Base-by-base conservation (phyloP, 2,888 invertebrate species). In the Lissocephala sabroskyi region DNA sequence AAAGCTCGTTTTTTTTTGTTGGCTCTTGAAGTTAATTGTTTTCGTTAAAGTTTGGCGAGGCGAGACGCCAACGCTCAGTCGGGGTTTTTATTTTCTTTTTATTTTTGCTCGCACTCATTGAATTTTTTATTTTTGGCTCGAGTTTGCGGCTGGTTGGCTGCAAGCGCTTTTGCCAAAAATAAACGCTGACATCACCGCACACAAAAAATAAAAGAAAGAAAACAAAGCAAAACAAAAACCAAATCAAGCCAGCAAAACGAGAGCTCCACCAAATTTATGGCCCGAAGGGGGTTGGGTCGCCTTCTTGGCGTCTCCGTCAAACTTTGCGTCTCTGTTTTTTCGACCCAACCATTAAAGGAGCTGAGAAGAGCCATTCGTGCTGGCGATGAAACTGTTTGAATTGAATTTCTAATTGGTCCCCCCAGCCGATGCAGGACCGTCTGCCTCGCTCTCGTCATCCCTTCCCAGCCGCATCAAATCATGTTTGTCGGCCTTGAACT, bases 41-140 rank as follows among this genome's bases (percentile, higher is more conserved):
- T 51, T 53, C 44, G 46, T 56, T 56, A 39, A 45, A 28, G 10
- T 36, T 45, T 33, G 37, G 9, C 11, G n/a, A n/a, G n/a, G n/a
- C n/a, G n/a, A n/a, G n/a, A n/a, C n/a, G n/a, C n/a, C n/a, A n/a
- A 30, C 44, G 19, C 43, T 45, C 29, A 43, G 55, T 56, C 40
- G 39, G 43, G 29, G 36, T 33, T 45, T 14, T 40, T 41, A 37
- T 41, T 17, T 16, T 45, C 35, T 39, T 41, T 59, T 49, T 41
- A 10, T 40, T 41, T 46, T 51, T 40, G 39, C 13, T 33, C 14
- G 29, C 11, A 16, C 36, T 33, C 28, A 45, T 52, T 62, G 46
- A 75, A 52, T 79, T 65, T n/a, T n/a, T 77, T 71, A 70, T 74
- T 71, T 77, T 71, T 77, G 77, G 78, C 77, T 59, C 79, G 62